Base-by-base conservation (phyloP, 2,888 invertebrate genomes). In the Drosophila flavopinicola region DNA sequence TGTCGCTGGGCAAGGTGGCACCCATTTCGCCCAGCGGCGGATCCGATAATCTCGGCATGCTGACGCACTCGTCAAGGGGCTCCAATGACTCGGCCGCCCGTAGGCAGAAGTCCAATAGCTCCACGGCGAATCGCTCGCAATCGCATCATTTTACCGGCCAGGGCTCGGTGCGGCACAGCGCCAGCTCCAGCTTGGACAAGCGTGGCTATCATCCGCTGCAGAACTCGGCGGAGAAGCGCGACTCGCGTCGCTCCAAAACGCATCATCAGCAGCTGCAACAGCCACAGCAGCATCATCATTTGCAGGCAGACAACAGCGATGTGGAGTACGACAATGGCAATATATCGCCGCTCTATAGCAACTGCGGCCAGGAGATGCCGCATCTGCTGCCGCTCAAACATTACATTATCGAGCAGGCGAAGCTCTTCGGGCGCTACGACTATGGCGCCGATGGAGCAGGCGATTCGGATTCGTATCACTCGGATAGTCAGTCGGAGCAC, bases 361-460 rank as follows among this genome's bases (percentile, higher is more conserved):
- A 95, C 90, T 95, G 95, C 94, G 94, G 95, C 88, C 90, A 89
- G 71, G 92, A 93, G 64, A 93, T 93, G 93, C 94, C 95, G 75
- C 96, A 96, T 89, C 91, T 97, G 67, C 90, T 96, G 85, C 97
- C 97, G 7, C 91, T 97, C 67, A 96, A 97, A 90, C 96, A 97
- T 91, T 97, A 97, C 88, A 95, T 97, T 77, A 93, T 97, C 85
- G 96, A 97, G 88, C 97, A 97, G 91, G 95, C 95, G 0, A 95
- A 95, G 74, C 65, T 83, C 3, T 68, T 91, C 93, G 95, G 94
- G 80, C 94, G 95, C 86, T 94, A 94, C 73, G 94, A 94, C 30
- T 94, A 94, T 85, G 94, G 78, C 2, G 66, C 27, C 10, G 65
- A 71, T 6, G 71, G 74, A 87, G 93, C 93, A 45, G 93, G 94